Evolutionary conservation across 2,113 vertebrate genomes (phyloP).

Genomic region (Amia ocellicauda): DNA sequence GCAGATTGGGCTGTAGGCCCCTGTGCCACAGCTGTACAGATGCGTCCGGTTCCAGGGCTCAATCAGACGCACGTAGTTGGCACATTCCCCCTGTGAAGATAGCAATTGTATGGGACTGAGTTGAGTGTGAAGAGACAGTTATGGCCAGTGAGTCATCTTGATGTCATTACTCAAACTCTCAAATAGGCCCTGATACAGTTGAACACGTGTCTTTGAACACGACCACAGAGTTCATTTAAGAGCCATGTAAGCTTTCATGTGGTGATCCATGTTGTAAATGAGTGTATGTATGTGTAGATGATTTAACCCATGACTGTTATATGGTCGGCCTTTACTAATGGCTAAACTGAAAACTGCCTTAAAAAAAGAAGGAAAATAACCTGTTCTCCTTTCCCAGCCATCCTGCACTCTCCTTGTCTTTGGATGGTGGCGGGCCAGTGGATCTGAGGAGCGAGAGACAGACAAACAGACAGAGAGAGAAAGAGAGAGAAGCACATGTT

Average conservation of each 20-base stretch:
- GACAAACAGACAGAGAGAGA: background rate
- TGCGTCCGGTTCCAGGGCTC: slow-evolving; percentile 79
- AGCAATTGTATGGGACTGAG: background rate
- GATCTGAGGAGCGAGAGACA: slow-evolving; percentile 41
- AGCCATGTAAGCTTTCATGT: background rate
- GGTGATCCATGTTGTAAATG: background rate
- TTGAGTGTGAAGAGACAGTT: no score
- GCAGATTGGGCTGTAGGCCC: slow-evolving; percentile 78
- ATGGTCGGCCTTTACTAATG: no score
- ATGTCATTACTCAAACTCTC: no score
- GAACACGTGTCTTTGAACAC: no score
- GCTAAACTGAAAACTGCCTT: no score
- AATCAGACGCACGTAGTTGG: slow-evolving; percentile 67
- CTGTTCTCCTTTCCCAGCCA: slow-evolving; percentile 60
- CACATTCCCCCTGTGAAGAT: slow-evolving; percentile 53
- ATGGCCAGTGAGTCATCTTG: no score
- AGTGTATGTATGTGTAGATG: no score
- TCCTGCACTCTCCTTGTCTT: slow-evolving; percentile 55
- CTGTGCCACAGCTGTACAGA: slow-evolving; percentile 77
- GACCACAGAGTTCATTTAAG: background rate
- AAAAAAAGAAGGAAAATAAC: slow-evolving; percentile 30
- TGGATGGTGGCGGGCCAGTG: slow-evolving; percentile 59
- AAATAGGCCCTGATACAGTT: no score
- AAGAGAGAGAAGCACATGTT: no score
- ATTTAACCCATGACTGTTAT: no score